A percentile compares a stretch with the other conserved stretches of the same genome.
Conservation (phyloP, 2,888 invertebrate genomes). For the Acleris holmiana region DNA sequence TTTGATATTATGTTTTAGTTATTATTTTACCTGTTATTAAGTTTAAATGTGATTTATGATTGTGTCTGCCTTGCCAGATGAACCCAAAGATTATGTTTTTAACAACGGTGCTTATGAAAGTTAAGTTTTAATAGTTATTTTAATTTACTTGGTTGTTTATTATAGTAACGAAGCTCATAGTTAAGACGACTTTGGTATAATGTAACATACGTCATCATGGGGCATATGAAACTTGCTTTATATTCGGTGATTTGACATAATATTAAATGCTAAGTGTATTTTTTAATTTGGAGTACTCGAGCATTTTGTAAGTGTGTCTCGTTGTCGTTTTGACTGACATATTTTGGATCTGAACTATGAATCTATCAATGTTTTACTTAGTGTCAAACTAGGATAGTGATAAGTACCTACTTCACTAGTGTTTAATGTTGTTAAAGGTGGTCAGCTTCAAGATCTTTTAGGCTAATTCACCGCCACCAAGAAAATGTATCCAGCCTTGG, state of each 20-base stretch:
- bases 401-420: not conserved
- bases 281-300: not conserved
- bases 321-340: not conserved
- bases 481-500: too few relatives aligned
- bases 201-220: not conserved
- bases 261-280: too few relatives aligned
- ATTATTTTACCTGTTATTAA: constrained; percentile 55
- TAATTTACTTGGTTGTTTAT: constrained; percentile 4
- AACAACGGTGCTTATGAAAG: constrained; percentile 53
- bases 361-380: constrained; percentile 16
- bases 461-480: too few relatives aligned
- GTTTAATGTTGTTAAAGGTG: not conserved
- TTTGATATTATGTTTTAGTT: constrained; percentile 62
- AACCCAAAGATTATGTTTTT: constrained; percentile 72
- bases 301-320: constrained; percentile 1
- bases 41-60: constrained; percentile 57
- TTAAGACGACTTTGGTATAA: not conserved
- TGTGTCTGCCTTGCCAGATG: constrained; percentile 68
- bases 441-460: too few relatives aligned
- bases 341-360: constrained; percentile 37
- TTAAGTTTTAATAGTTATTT: constrained; percentile 37
- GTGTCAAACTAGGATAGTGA: not conserved
- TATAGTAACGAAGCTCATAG: constrained; percentile 6
- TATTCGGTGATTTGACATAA: not conserved
- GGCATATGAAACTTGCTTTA: not conserved